Conservation (phyloP, 1,140 invertebrate genomes). For the Meloidogyne hapla region DNA sequence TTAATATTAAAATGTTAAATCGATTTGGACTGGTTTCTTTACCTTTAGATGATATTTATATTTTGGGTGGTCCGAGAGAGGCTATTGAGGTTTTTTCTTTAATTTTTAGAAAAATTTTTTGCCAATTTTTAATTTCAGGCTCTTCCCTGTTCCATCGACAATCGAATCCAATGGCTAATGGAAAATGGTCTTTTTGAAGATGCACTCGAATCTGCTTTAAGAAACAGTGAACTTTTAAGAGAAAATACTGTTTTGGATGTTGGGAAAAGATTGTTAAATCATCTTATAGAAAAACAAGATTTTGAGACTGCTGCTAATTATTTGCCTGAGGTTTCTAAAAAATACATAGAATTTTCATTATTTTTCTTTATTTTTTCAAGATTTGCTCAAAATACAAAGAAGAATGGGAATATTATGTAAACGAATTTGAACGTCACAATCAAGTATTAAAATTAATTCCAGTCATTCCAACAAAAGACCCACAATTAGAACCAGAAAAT, state of each 20-base stretch:
- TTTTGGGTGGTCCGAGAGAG: conserved; percentile 44
- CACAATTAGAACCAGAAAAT: conserved; percentile 76
- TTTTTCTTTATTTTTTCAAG: conserved; percentile 24
- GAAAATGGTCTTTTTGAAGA: conserved; percentile 56
- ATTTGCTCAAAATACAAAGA: conserved; percentile 69
- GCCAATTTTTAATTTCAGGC: conserved; percentile 42
- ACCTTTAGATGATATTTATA: conserved; percentile 42
- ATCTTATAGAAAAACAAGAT: conserved; percentile 36
- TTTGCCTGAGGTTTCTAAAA: conserved; percentile 42
- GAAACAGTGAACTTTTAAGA: conserved; percentile 34
- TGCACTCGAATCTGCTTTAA: conserved; percentile 49
- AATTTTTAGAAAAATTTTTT: conserved; percentile 5
- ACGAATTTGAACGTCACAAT: conserved; percentile 81
- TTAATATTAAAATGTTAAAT: conserved; percentile 34
- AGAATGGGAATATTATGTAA: conserved; percentile 88
- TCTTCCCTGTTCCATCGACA: conserved; percentile 52
- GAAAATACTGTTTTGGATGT: conserved; percentile 47
- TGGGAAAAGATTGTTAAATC: conserved; percentile 39
- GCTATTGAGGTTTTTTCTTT: conserved; percentile 44
- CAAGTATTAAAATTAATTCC: conserved; percentile 80
- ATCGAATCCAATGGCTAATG: conserved; percentile 54
- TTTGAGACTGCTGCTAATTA: conserved; percentile 42
- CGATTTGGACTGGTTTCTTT: conserved; percentile 35
- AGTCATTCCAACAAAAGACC: conserved; percentile 73
- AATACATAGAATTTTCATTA: not conserved